phyloP scores from a whole-genome alignment of 2,113 vertebrate species.

The Bujurquina vittata region DNA sequence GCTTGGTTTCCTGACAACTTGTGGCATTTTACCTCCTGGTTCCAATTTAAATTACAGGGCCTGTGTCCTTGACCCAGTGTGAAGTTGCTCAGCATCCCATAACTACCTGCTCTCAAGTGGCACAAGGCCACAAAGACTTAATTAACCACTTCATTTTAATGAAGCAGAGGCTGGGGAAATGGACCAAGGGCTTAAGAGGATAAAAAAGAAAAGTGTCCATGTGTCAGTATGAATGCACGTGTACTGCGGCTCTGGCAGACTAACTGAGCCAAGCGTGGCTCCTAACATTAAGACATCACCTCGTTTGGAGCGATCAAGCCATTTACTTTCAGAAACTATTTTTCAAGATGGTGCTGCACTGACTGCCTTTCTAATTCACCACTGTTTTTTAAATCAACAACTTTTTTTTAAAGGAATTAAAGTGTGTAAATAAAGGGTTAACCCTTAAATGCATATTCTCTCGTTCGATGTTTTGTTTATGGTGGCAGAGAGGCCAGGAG shows the following conservation, averaged over 20 bases:
- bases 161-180: not conserved
- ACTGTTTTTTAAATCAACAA: too few species aligned
- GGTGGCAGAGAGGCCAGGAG: not conserved
- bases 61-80: slow-evolving; percentile 40
- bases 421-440: not conserved
- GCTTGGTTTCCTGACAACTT: slow-evolving; percentile 13
- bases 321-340: not conserved
- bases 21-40: slow-evolving; percentile 22
- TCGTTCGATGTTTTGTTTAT: not conserved
- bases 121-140: slow-evolving; percentile 35
- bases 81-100: slow-evolving; percentile 12
- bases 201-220: not conserved
- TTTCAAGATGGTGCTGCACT: not conserved
- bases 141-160: slow-evolving; percentile 46
- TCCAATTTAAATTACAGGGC: slow-evolving; percentile 22
- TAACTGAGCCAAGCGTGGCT: not conserved
- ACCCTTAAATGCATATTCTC: not conserved
- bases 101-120: slow-evolving; percentile 37
- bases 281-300: not conserved
- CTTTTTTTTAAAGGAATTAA: too few species aligned
- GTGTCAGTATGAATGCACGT: not conserved
- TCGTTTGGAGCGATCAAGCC: not conserved
- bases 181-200: not conserved
- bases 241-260: not conserved
- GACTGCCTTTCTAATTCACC: not conserved